Conservation (phyloP, 1,140 invertebrate species). For the Drosophila nikananu region DNA sequence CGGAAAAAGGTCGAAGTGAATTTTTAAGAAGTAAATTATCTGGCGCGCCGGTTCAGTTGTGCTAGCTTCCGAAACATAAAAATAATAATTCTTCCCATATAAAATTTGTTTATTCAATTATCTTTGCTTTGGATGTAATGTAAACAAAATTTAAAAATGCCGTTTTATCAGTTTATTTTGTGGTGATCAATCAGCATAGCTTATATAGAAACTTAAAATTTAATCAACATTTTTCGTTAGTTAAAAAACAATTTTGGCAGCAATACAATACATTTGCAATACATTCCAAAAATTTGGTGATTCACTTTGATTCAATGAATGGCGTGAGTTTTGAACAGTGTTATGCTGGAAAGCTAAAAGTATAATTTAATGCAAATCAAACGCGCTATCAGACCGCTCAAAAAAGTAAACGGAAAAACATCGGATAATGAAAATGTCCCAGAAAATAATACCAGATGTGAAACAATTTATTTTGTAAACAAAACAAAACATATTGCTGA, state of each 20-base stretch:
- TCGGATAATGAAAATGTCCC: background rate
- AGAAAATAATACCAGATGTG: background rate
- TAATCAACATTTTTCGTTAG: too few species aligned
- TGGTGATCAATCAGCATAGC: background rate
- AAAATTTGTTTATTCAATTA: background rate
- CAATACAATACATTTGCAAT: too few species aligned
- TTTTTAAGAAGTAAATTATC: background rate
- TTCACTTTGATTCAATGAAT: background rate
- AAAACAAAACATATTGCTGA: background rate
- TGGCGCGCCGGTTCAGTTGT: background rate
- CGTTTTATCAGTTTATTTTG: background rate
- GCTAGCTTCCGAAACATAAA: background rate
- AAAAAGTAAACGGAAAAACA: background rate
- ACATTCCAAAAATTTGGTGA: too few species aligned
- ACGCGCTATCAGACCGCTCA: too few species aligned
- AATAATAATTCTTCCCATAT: background rate
- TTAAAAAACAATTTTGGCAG: too few species aligned
- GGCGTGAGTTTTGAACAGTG: background rate
- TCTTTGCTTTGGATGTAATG: background rate
- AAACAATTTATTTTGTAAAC: background rate
- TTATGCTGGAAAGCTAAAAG: background rate
- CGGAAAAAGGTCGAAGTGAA: background rate
- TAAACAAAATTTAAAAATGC: background rate
- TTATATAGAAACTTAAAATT: background rate
- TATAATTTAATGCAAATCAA: background rate